Base-by-base conservation (phyloP, 2,888 invertebrate species). In the Amphipyra tragopoginis region DNA sequence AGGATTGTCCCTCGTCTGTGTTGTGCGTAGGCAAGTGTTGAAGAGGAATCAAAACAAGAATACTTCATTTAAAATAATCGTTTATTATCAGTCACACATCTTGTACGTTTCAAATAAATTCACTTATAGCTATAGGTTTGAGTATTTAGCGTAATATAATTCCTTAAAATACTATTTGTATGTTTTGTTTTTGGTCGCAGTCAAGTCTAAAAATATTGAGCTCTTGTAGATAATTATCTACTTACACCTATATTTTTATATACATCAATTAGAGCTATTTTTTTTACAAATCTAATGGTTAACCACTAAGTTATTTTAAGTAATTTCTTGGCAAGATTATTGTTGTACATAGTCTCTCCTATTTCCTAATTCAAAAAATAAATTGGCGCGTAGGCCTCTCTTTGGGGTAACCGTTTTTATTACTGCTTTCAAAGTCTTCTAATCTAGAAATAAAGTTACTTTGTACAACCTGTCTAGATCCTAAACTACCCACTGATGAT, bases 401-500 rank as follows among this genome's bases (percentile, higher is more conserved):
- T 77, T 86, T 90, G 9, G 87, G 78, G 64, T 93, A 93, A 9
- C 93, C 93, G 39, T 83, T 80, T 51, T 58, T 75, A 65, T 76
- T 84, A 65, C 72, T 84, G 36, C 80, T 84, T 36, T 92, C 88
- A 40, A 93, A 84, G 39, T 92, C 85, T 83, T 94, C 94, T 75
- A 94, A 65, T 66, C 86, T 90, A 53, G 91, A 84, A 60, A 82
- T 90, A 39, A 77, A 80, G 42, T 86, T 86, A 59, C 80, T 79
- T 62, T 84, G 77, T 62, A 60, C 50, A 52, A 77, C 72, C 74
- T 85, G 83, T 57, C 77, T 81, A n/a, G 67, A 52, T 67, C 80
- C 80, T 69, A 93, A 82, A 55, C 81, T 89, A n/a, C 92, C 93
- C 40, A 93, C 84, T 39, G 93, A 92, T 5, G 87, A 84, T 70